Base-by-base conservation (phyloP, 2,888 invertebrate genomes). In the Scrobipalpa costella region DNA sequence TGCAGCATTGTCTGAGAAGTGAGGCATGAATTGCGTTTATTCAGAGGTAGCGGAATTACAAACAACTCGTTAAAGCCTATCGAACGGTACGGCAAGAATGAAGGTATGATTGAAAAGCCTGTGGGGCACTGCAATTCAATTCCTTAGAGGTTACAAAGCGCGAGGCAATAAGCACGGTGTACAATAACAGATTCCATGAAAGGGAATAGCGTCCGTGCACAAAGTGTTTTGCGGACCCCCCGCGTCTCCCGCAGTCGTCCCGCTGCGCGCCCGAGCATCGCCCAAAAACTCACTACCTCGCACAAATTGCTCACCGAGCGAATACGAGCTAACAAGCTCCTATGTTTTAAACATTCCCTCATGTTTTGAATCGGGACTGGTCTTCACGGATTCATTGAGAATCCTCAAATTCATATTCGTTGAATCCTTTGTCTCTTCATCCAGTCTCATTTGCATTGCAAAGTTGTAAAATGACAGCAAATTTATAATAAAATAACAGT, bases 181-280 rank as follows among this genome's bases (percentile, higher is more conserved):
- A 84, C 83, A 83, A 84, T 85, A 84, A 84, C 76, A 74, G 77
- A 78, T 81, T 79, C 81, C 79, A 81, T 80, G 83, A 85, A 85
- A 83, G 79, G 81, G 80, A 79, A 79, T 76, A 77, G 73, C 76
- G 71, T 80, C 79, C 76, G 77, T 75, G 75, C 77, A 83, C 83
- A 84, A 84, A 83, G 72, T 76, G 80, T 81, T 82, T 80, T 76
- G 79, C 81, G 63, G 83, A 81, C 84, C 85, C 80, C 85, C 86
- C 81, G 83, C 75, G 62, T 70, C 74, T 75, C 81, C 83, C 79
- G 82, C 77, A 69, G 27, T 27, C 27, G 27, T 27, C 27, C 27
- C 27, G 27, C 27, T 27, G 27, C 2, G 84, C 77, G 81, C 76
- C 34, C 13, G 36, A 77, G 75, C 9, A 13, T 55, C 57, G 74